These are phyloP conservation scores for Sylvilagus floridanus DNA, from an alignment of 2,797 vertebrate genomes.

Conservation along the genomic window DNA sequence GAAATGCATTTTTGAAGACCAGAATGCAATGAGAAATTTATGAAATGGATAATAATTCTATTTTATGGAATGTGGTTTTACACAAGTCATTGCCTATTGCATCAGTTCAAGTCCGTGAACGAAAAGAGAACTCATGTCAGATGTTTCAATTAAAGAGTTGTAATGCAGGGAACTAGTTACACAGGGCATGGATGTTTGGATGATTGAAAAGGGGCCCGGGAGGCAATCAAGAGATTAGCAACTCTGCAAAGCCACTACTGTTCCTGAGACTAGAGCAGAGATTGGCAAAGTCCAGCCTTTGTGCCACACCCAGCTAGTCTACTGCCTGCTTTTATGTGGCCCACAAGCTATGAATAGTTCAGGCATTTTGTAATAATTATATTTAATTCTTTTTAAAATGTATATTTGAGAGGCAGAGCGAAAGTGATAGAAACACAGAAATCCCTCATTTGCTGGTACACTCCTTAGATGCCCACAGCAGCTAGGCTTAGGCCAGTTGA, in stretches of 20 bases:
- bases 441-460: no score
- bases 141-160: background rate
- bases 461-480: no score
- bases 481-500: no score
- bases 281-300: background rate
- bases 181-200: background rate
- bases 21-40: background rate
- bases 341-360: background rate
- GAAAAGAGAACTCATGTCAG: background rate
- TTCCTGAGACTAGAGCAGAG: background rate
- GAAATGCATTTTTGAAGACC: background rate
- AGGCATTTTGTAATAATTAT: background rate
- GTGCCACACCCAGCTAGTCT: background rate
- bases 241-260: background rate
- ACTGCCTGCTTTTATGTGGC: background rate
- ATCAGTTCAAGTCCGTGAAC: background rate
- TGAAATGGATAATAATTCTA: background rate
- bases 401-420: no score
- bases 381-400: background rate
- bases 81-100: background rate
- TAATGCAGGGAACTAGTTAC: background rate
- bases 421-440: no score
- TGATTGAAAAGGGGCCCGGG: background rate
- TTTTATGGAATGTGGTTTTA: background rate
- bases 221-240: background rate